Evolutionary conservation across 2,888 invertebrate genomes (phyloP), one percentile per base, ranked within the genome.

Genomic region (Chelonus formosanus): DNA sequence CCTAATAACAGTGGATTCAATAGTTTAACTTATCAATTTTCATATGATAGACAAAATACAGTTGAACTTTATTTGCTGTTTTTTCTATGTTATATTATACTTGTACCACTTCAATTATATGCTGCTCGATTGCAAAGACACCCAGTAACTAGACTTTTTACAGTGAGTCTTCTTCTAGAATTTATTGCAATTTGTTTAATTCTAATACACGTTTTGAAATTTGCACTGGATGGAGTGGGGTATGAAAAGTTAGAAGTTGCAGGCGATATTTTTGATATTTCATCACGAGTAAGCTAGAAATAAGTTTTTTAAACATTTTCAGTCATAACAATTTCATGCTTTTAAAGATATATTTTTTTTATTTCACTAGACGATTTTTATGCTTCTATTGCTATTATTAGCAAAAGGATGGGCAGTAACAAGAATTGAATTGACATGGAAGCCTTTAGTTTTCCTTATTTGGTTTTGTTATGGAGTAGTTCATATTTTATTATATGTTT

Each of bases 361-460:
- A 63, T 67, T 67, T 63, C 73, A 78, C 56, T 87, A 96, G 94
- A 95, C 96, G 55, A 89, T 96, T 4, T 96, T 98, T 82, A 97
- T 98, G 94, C 86, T 98, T 73, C 87, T 98, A 65, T 87, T 98
- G 50, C 87, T 98, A 63, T 86, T 98, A 64, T 86, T 98, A 72
- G 97, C 97, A 47, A 97, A 98, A 87, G 98, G 98, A 56, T 97
- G 97, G 97, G 97, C 96, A 4, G 95, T 98, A 40, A 96, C 96
- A 6, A 88, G 95, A 73, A 88, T 94, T 79, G 95, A 96, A 85
- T 88, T 97, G 63, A 92, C 94, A 10, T 92, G 94, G 87, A 96
- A 94, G 81, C 91, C 92, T 10, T 84, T 94, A 47, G 90, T 95
- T 36, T 92, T 94, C 84, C 90, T 92, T 45, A 91, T 97, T 73